A percentile compares a stretch with the other conserved stretches of the same genome.
Conservation (phyloP, 2,797 vertebrate species). For the Hyperoplus lanceolatus region DNA sequence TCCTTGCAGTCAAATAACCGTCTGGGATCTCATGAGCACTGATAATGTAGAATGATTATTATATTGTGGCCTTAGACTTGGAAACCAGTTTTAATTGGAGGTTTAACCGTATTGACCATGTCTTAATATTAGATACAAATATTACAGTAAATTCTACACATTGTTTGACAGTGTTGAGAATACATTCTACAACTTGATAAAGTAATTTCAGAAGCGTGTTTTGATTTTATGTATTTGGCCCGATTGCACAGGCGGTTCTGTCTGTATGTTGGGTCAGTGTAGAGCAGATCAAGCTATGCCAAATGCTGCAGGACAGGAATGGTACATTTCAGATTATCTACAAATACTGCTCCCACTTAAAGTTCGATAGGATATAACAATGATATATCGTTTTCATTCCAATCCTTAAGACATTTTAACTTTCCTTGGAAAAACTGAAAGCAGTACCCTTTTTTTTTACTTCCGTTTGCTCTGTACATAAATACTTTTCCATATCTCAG, state of each 20-base stretch:
- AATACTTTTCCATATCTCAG: background rate
- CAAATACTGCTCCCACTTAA: background rate
- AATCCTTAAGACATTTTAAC: background rate
- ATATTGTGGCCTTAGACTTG: background rate
- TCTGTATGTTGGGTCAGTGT: background rate
- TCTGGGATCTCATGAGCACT: background rate
- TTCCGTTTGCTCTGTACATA: background rate
- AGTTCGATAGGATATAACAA: background rate
- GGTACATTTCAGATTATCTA: slow-evolving; percentile 7
- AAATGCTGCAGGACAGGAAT: background rate
- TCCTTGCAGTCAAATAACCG: slow-evolving; percentile 24
- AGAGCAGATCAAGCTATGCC: slow-evolving; percentile 5
- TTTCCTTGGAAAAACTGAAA: too few species aligned
- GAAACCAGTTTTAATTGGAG: background rate
- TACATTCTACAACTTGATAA: background rate
- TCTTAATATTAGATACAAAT: background rate
- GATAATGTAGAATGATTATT: slow-evolving; percentile 11
- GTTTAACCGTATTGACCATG: background rate
- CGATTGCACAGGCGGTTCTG: background rate
- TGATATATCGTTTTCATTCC: background rate
- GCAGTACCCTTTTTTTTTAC: background rate
- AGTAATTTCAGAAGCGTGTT: background rate
- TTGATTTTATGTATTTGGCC: background rate
- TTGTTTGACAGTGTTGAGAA: background rate
- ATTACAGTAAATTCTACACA: background rate